A percentile compares a stretch with the other conserved stretches of the same genome.
phyloP scores from a whole-genome alignment of 2,113 vertebrate genomes.

The Emydura subglobosa region DNA sequence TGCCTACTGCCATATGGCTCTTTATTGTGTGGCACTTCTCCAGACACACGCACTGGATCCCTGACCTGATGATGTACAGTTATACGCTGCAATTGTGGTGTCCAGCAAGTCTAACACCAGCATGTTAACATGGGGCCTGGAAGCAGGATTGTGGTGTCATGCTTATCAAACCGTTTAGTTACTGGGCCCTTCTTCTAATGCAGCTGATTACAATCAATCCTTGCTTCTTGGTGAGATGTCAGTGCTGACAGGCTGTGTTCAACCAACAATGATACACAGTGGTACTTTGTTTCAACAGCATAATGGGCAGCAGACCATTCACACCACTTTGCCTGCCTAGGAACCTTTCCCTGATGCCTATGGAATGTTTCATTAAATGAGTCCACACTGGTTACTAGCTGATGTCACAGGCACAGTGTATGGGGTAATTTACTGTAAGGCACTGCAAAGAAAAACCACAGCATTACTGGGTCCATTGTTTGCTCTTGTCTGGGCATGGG shows the following conservation, averaged over 20 bases:
- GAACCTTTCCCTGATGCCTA: background rate
- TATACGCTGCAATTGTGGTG: background rate
- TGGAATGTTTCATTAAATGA: background rate
- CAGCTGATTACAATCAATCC: constrained; percentile 23
- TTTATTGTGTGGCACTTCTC: fast-evolving
- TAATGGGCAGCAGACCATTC: constrained; percentile 3
- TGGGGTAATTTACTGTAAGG: background rate
- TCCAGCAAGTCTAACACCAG: background rate
- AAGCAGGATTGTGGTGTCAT: background rate
- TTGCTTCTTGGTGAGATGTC: background rate
- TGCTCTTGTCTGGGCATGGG: background rate
- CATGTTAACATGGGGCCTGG: fast-evolving
- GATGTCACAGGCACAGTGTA: background rate
- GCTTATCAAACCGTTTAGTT: background rate
- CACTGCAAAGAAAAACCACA: background rate
- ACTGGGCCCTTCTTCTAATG: constrained; percentile 2
- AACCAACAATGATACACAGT: constrained; percentile 17
- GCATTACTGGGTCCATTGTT: background rate
- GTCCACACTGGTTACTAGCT: background rate
- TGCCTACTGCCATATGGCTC: background rate
- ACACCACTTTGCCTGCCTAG: background rate
- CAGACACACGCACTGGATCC: background rate
- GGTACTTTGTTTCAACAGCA: background rate
- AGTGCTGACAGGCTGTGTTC: constrained; percentile 54
- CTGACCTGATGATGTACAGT: background rate